Percentiles rank a stretch among this genome's conserved stretches.
Evolutionary conservation across 2,888 invertebrate genomes (phyloP).

Genomic region (Orthosia gothica): DNA sequence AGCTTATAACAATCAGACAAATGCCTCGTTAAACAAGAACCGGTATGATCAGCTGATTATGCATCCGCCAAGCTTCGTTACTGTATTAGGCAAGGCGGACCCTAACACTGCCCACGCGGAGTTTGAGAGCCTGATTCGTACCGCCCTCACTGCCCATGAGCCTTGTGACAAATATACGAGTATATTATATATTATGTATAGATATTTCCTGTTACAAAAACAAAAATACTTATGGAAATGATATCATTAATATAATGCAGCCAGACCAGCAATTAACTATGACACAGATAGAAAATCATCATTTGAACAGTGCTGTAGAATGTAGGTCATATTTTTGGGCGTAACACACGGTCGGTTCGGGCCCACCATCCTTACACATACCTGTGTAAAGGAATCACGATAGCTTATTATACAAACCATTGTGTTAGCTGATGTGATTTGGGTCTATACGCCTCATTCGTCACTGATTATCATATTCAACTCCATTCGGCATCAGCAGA

Average conservation of each 20-base stretch:
- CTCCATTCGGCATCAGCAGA: neutral
- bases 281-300: neutral
- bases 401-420: neutral
- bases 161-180: conserved; percentile 43
- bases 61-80: conserved; percentile 60
- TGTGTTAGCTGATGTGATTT: neutral
- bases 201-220: conserved; percentile 32
- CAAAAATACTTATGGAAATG: conserved; percentile 31
- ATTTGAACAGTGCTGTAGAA: conserved; percentile 2
- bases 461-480: neutral
- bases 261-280: conserved; percentile 15
- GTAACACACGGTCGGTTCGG: neutral
- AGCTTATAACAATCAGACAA: conserved; percentile 11
- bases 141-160: conserved; percentile 33
- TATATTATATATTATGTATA: conserved; percentile 16
- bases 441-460: neutral
- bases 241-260: conserved; percentile 39
- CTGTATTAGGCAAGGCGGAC: conserved; percentile 71
- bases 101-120: conserved; percentile 56
- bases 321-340: conserved; percentile 12
- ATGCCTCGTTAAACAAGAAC: conserved; percentile 22
- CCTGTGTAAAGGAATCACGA: neutral
- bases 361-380: neutral
- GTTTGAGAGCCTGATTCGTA: conserved; percentile 65
- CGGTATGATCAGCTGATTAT: conserved; percentile 62